Evolutionary conservation across 2,888 invertebrate genomes (phyloP), one percentile per base, ranked within the genome.

Genomic region (Macroteleia sp.): DNA sequence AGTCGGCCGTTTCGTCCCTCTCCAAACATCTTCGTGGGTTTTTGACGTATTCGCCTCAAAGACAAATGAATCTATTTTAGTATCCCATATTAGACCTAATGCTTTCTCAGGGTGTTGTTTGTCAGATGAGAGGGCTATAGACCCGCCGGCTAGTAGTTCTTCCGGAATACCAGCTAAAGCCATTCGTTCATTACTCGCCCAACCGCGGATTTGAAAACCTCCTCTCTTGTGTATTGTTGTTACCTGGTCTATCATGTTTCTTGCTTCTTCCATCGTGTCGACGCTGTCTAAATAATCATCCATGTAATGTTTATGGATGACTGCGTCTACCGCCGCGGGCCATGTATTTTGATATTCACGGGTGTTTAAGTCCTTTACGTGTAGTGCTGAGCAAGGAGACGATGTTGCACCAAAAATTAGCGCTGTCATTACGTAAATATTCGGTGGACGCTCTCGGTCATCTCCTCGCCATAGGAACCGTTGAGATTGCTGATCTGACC

Each of bases 401-500:
- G 77, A 75, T 1, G 50, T 2, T 4, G 59, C 59, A 4, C 41
- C 59, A 25, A 44, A 59, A 6, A n/a, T n/a, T n/a, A n/a, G n/a
- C n/a, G n/a, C n/a, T n/a, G n/a, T n/a, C n/a, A n/a, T n/a, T n/a
- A n/a, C n/a, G n/a, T n/a, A n/a, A n/a, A n/a, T n/a, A n/a, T n/a
- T n/a, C n/a, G n/a, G n/a, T n/a, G n/a, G n/a, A n/a, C n/a, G n/a
- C n/a, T n/a, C n/a, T n/a, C n/a, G n/a, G n/a, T n/a, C n/a, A n/a
- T n/a, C n/a, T n/a, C n/a, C n/a, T n/a, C n/a, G 3, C 25, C 25
- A 25, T 25, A 25, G 6, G 25, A 25, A 25, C 25, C 84, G 32
- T 66, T 86, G 84, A 0, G 83, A 48, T 42, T 78, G 44, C 32
- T 83, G 82, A 56, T 89, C 88, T 12, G 79, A 80, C 12, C 70